Evolutionary conservation across 2,888 invertebrate genomes (phyloP).

Genomic region (Gnatocerus cornutus): DNA sequence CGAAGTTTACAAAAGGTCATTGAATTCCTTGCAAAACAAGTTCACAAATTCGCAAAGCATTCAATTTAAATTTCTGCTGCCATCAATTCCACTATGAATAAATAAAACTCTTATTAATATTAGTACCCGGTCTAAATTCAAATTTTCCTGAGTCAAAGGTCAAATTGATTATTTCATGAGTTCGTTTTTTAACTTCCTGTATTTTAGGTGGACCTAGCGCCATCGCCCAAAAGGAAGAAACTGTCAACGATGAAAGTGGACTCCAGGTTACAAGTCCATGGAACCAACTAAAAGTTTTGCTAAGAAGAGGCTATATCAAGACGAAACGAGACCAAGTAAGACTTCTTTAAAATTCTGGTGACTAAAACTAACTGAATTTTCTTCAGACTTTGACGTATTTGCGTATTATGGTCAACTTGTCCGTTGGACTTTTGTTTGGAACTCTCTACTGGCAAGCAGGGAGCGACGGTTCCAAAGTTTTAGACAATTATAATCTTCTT

Average conservation of each 20-base stretch:
- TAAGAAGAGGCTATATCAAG: constrained; percentile 83
- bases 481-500: constrained; percentile 90
- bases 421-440: constrained; percentile 85
- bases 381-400: constrained; percentile 85
- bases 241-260: constrained; percentile 44
- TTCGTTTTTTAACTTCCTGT: too few relatives aligned
- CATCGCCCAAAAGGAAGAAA: constrained; percentile 20
- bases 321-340: constrained; percentile 81
- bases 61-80: too few relatives aligned
- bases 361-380: constrained; percentile 25
- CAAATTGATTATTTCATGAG: too few relatives aligned
- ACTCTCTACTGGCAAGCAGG: constrained; percentile 84
- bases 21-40: too few relatives aligned
- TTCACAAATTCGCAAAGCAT: too few relatives aligned
- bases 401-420: constrained; percentile 82
- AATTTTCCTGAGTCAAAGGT: neutral
- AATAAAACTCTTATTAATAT: too few relatives aligned
- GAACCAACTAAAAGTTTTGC: constrained; percentile 82
- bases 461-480: constrained; percentile 82
- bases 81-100: too few relatives aligned
- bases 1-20: too few relatives aligned
- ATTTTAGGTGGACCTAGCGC: constrained; percentile 7
- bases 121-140: too few relatives aligned
- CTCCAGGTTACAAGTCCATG: constrained; percentile 81
- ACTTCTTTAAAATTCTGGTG: neutral